Conservation (phyloP, 2,113 vertebrate genomes). For the Lepus timidus region DNA sequence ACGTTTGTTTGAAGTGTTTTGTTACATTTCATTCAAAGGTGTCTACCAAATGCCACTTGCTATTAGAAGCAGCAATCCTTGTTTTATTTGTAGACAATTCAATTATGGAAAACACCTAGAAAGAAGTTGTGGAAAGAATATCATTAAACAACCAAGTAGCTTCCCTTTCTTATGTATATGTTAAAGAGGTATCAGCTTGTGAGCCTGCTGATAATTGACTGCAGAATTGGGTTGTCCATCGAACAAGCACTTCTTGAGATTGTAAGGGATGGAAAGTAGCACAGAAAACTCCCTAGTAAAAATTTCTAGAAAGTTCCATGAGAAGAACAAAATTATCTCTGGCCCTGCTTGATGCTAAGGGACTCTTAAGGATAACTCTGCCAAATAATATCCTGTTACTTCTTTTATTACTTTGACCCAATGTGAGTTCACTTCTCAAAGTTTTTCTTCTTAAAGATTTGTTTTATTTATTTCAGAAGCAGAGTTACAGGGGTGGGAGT, state of each 20-base stretch:
- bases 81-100: constrained; percentile 72
- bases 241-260: not conserved
- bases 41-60: constrained; percentile 28
- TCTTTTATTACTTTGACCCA: not conserved
- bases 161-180: constrained; percentile 11
- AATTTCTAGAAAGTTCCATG: not conserved
- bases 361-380: not conserved
- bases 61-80: constrained; percentile 70
- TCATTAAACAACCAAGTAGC: constrained; percentile 57
- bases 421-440: not conserved
- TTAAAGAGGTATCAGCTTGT: constrained; percentile 42
- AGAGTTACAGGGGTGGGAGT: no score
- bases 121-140: constrained; percentile 71
- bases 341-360: not conserved
- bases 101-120: constrained; percentile 77
- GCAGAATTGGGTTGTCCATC: constrained; percentile 16
- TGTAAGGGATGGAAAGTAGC: not conserved
- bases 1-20: constrained; percentile 64
- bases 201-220: constrained; percentile 42
- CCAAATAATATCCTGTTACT: not conserved
- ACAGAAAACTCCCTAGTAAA: not conserved
- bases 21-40: constrained; percentile 67
- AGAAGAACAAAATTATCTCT: not conserved
- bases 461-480: no score
- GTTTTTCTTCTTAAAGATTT: no score